Base-by-base conservation (phyloP, 2,888 invertebrate species). In the Xanthia icteritia region DNA sequence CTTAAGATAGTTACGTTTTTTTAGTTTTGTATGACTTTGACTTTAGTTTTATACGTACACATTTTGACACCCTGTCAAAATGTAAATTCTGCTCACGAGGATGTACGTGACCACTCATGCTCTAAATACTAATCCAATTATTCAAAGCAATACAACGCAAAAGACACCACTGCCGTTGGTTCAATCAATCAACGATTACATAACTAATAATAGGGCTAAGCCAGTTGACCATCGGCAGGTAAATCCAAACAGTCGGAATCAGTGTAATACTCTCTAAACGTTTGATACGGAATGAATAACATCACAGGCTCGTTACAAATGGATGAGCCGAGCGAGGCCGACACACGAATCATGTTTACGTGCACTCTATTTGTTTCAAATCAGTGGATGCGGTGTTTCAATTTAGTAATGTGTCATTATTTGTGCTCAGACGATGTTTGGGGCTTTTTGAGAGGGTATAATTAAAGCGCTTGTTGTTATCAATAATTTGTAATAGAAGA, bases 281-380 rank as follows among this genome's bases (percentile, higher is more conserved):
- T 94, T 95, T 96, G 96, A 95, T 95, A 94, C 92, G 92, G 89
- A 93, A 94, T 95, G 94, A 94, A 94, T 94, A 95, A 95, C 95
- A 96, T 96, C 95, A 95, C 90, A 96, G 93, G 93, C 90, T 88
- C 91, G 92, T 91, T 91, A 92, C 95, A 92, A 93, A 89, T 93
- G 95, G 93, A 94, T 95, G 95, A 94, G 88, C 90, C 90, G 91
- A 89, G 85, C 88, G 88, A 88, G 86, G 85, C 90, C 84, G 88
- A 84, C 84, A 90, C 86, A 86, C 86, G 88, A 85, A 89, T 87
- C 87, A 71, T 82, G 82, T 87, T 86, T 85, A 82, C 84, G 69
- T 79, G 76, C 69, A 78, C 66, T 83, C 81, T 86, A 87, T 84
- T 84, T 79, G 86, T 82, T 86, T 84, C 74, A 70, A 78, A 84